phyloP scores from a whole-genome alignment of 2,797 vertebrate species.

The Leuciscus waleckii region DNA sequence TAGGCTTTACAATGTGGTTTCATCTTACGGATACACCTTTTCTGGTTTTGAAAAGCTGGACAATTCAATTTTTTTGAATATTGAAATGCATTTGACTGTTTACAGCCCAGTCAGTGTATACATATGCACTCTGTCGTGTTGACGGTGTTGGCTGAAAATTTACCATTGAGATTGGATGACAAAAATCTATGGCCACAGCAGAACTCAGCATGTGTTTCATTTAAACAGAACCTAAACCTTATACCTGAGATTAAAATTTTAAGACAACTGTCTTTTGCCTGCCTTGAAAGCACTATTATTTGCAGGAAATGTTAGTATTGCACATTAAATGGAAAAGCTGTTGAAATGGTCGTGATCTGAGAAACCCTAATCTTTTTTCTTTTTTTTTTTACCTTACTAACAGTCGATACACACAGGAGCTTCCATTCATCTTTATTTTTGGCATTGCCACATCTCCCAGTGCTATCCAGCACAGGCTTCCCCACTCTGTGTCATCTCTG shows the following conservation, averaged over 20 bases:
- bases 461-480: constrained; percentile 91
- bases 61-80: not conserved
- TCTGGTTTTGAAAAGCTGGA: not conserved
- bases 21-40: not conserved
- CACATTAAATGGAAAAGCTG: not conserved
- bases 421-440: constrained; percentile 92
- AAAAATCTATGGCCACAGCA: not conserved
- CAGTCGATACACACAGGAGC: constrained; percentile 87
- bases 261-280: not conserved
- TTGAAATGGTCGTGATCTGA: not conserved
- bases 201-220: not conserved
- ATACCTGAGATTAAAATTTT: not conserved
- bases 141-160: not conserved
- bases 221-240: not conserved
- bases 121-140: not conserved
- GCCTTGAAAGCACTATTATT: not conserved
- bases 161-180: not conserved
- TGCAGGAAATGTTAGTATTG: not conserved
- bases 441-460: constrained; percentile 95
- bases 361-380: not conserved
- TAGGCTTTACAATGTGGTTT: not conserved
- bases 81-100: not conserved
- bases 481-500: constrained; percentile 92
- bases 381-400: not conserved
- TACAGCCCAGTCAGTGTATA: not conserved